A percentile compares a stretch with the other conserved stretches of the same genome.
Conservation (phyloP, 2,113 vertebrate species). For the Charadrius vociferus region DNA sequence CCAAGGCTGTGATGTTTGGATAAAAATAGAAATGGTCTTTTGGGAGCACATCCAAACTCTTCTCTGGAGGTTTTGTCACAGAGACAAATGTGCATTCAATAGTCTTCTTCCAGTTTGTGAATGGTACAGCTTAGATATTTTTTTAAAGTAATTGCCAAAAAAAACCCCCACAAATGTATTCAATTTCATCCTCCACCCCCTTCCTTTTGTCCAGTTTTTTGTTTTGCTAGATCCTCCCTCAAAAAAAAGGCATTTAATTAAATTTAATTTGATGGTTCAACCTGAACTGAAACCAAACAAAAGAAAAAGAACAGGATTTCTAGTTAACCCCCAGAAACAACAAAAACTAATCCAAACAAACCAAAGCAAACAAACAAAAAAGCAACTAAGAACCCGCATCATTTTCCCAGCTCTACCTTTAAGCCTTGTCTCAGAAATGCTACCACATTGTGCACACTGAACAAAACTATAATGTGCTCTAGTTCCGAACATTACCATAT, state of each 20-base stretch:
- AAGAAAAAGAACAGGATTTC: neutral
- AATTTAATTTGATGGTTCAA: neutral
- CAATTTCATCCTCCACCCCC: neutral
- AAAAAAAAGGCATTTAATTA: neutral
- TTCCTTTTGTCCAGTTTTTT: neutral
- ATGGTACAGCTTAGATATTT: neutral
- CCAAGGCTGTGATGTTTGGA: neutral
- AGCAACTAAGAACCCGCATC: accelerated
- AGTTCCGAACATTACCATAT: neutral
- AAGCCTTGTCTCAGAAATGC: neutral
- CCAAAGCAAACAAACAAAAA: neutral
- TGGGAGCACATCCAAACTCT: neutral
- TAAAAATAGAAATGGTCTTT: neutral
- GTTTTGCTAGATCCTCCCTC: neutral
- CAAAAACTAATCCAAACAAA: neutral
- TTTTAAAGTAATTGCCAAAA: neutral
- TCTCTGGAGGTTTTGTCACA: neutral
- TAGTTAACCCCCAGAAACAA: neutral
- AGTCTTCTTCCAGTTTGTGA: neutral
- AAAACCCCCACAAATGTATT: neutral
- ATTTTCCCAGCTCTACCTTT: neutral
- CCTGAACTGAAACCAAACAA: neutral
- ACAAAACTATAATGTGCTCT: neutral
- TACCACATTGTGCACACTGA: neutral
- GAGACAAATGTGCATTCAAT: neutral